phyloP scores from a whole-genome alignment of 2,888 invertebrate genomes.

The Anoplius nigerrimus region DNA sequence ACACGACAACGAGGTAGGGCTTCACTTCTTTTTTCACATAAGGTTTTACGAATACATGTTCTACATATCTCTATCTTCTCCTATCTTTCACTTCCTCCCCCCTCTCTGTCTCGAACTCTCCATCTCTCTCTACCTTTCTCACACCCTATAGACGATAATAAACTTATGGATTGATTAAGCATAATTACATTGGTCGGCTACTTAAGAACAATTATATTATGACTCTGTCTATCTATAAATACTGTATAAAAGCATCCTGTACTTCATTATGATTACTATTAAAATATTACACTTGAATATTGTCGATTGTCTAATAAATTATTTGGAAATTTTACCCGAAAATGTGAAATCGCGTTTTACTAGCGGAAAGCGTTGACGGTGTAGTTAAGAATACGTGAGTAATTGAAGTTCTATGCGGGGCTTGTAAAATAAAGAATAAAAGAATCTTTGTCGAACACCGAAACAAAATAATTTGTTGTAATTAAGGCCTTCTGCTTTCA shows the following conservation, averaged over 20 bases:
- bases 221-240: slow-evolving; percentile 73
- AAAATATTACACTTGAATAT: slow-evolving; percentile 67
- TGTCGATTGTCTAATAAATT: background rate
- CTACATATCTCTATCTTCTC: slow-evolving; percentile 44
- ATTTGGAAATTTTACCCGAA: no score
- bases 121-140: slow-evolving; percentile 33
- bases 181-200: slow-evolving; percentile 65
- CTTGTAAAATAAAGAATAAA: no score
- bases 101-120: slow-evolving; percentile 10
- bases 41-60: slow-evolving; percentile 47
- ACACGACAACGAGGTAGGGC: slow-evolving; percentile 20
- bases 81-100: background rate
- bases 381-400: no score
- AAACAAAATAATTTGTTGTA: no score
- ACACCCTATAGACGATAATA: slow-evolving; percentile 63
- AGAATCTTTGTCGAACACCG: no score
- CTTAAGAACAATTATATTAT: slow-evolving; percentile 68
- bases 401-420: no score
- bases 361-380: no score
- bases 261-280: slow-evolving; percentile 73
- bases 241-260: slow-evolving; percentile 73
- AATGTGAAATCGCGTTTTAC: no score
- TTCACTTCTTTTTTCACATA: slow-evolving; percentile 44
- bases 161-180: slow-evolving; percentile 66
- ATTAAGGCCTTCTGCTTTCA: no score